phyloP scores from a whole-genome alignment of 2,888 invertebrate genomes.

The Pocota personata region DNA sequence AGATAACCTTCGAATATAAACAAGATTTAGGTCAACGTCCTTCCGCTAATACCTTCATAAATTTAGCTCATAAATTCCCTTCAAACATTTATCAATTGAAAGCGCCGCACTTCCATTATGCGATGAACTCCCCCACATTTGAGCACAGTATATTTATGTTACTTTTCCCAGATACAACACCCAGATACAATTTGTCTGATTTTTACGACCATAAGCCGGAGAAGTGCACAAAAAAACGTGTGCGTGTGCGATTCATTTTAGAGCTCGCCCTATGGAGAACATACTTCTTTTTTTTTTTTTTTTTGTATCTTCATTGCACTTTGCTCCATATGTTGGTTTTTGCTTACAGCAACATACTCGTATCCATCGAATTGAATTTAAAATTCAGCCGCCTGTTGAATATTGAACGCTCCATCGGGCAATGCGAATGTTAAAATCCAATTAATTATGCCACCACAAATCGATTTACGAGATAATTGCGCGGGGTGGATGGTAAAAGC shows the following conservation, averaged over 20 bases:
- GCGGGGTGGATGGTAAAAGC: neutral
- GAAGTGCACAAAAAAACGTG: neutral
- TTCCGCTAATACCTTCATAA: slow-evolving; percentile 29
- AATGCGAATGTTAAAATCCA: slow-evolving; percentile 1
- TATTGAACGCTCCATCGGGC: neutral
- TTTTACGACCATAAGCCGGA: slow-evolving; percentile 25
- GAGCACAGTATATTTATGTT: slow-evolving; percentile 6
- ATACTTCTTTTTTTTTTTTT: neutral
- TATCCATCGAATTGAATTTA: slow-evolving; percentile 4
- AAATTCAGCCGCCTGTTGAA: neutral
- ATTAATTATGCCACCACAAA: slow-evolving; percentile 41
- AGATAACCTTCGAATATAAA: slow-evolving; percentile 31
- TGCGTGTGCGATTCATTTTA: slow-evolving; percentile 10
- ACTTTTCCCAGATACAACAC: neutral
- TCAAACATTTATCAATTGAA: slow-evolving; percentile 22
- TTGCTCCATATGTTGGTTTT: neutral
- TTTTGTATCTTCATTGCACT: neutral
- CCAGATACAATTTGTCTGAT: slow-evolving; percentile 29
- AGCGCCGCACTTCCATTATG: neutral
- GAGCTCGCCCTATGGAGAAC: neutral
- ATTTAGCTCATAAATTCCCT: slow-evolving; percentile 25
- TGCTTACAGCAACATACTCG: neutral
- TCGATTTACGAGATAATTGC: slow-evolving; percentile 15
- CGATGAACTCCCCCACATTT: slow-evolving; percentile 1
- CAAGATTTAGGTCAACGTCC: slow-evolving; percentile 27